These are phyloP conservation scores for Leptobrachium leishanense DNA, from an alignment of 2,113 vertebrate species.

Conservation along the genomic window DNA sequence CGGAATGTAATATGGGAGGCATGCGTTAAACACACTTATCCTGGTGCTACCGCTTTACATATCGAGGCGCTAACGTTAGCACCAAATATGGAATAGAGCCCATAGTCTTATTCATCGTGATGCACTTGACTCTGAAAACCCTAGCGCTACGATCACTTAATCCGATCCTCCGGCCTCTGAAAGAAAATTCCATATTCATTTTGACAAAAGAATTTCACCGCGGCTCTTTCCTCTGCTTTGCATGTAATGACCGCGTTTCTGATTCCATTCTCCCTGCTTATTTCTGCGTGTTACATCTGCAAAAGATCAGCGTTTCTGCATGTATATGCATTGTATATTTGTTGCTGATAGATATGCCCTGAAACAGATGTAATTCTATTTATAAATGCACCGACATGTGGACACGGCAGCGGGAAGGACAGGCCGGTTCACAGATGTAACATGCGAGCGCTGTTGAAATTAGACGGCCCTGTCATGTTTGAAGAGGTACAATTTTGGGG, in stretches of 20 bases:
- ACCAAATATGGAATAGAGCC: too few species aligned
- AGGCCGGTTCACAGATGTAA: not conserved
- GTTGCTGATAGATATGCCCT: conserved; percentile 13
- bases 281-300: conserved; percentile 13
- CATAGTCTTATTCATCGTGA: too few species aligned
- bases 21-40: too few species aligned
- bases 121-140: too few species aligned
- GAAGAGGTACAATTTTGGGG: too few species aligned
- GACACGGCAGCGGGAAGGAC: not conserved
- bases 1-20: too few species aligned
- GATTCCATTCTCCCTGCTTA: not conserved
- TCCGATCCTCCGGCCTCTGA: too few species aligned
- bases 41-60: too few species aligned
- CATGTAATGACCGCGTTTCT: not conserved
- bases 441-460: too few species aligned
- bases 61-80: too few species aligned
- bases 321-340: conserved; percentile 10
- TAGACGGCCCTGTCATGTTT: too few species aligned
- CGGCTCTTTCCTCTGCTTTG: not conserved
- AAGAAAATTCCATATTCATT: not conserved
- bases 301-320: conserved; percentile 15
- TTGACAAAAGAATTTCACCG: not conserved
- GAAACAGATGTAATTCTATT: conserved; percentile 23
- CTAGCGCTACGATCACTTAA: too few species aligned
- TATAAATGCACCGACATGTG: not conserved